Conservation (phyloP, 2,113 vertebrate genomes). For the Isurus oxyrinchus region DNA sequence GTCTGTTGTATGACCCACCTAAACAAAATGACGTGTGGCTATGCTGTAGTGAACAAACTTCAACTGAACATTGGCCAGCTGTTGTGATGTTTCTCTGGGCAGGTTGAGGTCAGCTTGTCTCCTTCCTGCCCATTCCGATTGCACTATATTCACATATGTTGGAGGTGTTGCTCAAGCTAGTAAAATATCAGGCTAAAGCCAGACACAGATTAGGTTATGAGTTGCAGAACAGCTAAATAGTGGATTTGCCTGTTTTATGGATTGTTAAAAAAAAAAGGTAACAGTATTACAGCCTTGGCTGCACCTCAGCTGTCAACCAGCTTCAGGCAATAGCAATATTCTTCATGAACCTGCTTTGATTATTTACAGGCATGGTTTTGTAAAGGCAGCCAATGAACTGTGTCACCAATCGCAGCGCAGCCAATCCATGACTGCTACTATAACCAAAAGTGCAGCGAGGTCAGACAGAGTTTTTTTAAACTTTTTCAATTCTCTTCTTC, state of each 20-base stretch:
- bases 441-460: neutral
- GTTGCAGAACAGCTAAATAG: neutral
- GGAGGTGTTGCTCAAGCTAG: neutral
- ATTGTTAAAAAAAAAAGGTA: neutral
- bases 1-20: neutral
- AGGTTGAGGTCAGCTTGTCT: neutral
- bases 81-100: neutral
- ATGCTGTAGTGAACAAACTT: neutral
- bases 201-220: neutral
- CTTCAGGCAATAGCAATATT: conserved; percentile 4
- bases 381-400: neutral
- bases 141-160: neutral
- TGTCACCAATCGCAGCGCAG: neutral
- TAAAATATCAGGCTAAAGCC: neutral
- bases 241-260: neutral
- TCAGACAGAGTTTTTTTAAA: neutral
- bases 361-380: neutral
- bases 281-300: neutral
- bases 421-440: neutral
- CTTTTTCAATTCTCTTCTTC: neutral
- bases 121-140: neutral
- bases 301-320: neutral
- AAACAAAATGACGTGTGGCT: neutral
- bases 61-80: conserved; percentile 1
- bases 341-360: neutral